Percentiles rank a stretch among this genome's conserved stretches.
Conservation (phyloP, 1,140 invertebrate genomes). For the Anastrepha obliqua region DNA sequence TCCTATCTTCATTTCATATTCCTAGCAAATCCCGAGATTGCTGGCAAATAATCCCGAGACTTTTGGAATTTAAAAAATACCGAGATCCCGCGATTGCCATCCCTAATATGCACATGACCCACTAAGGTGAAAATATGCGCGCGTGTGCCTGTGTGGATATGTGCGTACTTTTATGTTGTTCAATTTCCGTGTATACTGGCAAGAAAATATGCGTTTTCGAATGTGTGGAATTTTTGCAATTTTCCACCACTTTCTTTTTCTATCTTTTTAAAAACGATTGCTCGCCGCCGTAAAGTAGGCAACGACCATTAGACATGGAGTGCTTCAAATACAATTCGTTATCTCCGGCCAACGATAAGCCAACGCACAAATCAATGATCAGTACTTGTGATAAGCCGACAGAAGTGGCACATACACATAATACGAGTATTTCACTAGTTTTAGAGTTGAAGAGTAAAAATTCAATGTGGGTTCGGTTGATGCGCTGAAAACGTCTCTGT, state of each 20-base stretch:
- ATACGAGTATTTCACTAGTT: not conserved
- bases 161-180: not conserved
- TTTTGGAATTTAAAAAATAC: too few relatives aligned
- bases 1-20: too few relatives aligned
- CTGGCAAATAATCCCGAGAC: too few relatives aligned
- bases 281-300: conserved; percentile 21
- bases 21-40: too few relatives aligned
- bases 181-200: conserved; percentile 24
- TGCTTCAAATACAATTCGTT: conserved; percentile 35
- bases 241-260: not conserved
- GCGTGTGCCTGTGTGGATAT: not conserved
- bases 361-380: conserved; percentile 37
- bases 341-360: not conserved
- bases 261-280: not conserved
- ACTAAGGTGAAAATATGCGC: not conserved
- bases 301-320: not conserved
- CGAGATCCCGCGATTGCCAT: too few relatives aligned
- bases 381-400: not conserved
- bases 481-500: too few relatives aligned
- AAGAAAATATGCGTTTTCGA: conserved; percentile 27
- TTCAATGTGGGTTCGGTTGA: too few relatives aligned
- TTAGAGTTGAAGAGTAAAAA: too few relatives aligned
- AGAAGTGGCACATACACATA: not conserved
- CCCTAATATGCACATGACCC: too few relatives aligned
- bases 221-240: conserved; percentile 4